phyloP scores from a whole-genome alignment of 1,140 invertebrate genomes.

The Chymomyza costata region DNA sequence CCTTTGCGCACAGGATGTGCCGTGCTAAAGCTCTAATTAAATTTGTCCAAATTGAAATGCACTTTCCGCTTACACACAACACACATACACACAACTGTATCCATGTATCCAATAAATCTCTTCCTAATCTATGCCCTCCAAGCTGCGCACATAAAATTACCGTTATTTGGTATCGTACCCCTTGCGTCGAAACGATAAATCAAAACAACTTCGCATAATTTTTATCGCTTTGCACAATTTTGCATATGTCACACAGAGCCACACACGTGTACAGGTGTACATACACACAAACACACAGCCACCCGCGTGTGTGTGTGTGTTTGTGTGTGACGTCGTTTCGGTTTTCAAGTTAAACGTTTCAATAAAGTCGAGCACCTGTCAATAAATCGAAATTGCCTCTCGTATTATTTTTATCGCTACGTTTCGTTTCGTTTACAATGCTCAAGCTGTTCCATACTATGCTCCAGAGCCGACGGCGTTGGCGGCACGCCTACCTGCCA shows the following conservation, averaged over 20 bases:
- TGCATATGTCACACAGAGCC: constrained; percentile 45
- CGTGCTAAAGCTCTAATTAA: constrained; percentile 51
- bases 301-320: not conserved
- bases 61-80: constrained; percentile 26
- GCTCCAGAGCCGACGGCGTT: constrained; percentile 34
- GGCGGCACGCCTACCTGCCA: constrained; percentile 30
- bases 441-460: constrained; percentile 41
- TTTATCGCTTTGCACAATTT: constrained; percentile 69
- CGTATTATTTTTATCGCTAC: constrained; percentile 66
- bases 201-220: constrained; percentile 61
- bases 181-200: constrained; percentile 40
- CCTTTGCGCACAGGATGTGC: constrained; percentile 27
- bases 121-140: constrained; percentile 5
- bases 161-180: no score
- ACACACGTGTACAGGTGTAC: not conserved
- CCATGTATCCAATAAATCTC: constrained; percentile 36
- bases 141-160: no score
- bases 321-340: constrained; percentile 12
- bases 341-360: constrained; percentile 69
- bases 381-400: constrained; percentile 73
- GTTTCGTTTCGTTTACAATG: constrained; percentile 63
- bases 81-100: constrained; percentile 12
- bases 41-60: constrained; percentile 38
- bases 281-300: not conserved
- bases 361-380: constrained; percentile 73